A percentile compares a stretch with the other conserved stretches of the same genome.
Conservation (phyloP, 2,888 invertebrate genomes). For the Tachystola acroxantha region DNA sequence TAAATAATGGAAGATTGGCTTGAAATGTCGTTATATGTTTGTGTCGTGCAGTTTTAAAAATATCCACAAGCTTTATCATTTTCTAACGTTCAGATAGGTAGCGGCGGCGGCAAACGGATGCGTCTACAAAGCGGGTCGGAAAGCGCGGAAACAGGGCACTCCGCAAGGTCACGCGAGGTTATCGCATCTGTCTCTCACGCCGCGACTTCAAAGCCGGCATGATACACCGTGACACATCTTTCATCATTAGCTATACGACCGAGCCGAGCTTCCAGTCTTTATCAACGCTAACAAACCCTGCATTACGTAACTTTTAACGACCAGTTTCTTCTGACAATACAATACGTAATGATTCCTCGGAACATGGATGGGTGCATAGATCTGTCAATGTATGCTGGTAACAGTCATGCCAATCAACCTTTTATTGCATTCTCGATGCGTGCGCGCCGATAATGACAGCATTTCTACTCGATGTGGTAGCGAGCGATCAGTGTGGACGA, state of each 20-base stretch:
- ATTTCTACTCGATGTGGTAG: constrained; percentile 71
- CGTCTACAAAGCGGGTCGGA: constrained; percentile 21
- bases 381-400: constrained; percentile 39
- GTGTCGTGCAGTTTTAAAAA: no score
- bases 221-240: no score
- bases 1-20: no score
- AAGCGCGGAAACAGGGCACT: constrained; percentile 29
- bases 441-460: constrained; percentile 69
- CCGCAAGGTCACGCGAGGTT: constrained; percentile 57
- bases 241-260: constrained; percentile 15
- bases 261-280: background rate
- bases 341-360: constrained; percentile 32
- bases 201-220: constrained; percentile 39
- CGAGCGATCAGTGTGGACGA: constrained; percentile 65
- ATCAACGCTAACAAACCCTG: constrained; percentile 4
- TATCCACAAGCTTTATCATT: no score
- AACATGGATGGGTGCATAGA: constrained; percentile 47
- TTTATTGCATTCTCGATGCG: constrained; percentile 64
- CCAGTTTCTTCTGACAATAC: constrained; percentile 23
- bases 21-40: no score
- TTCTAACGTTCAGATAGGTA: no score
- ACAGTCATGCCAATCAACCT: constrained; percentile 44
- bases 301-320: constrained; percentile 18
- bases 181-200: constrained; percentile 36
- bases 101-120: no score